These are phyloP conservation scores for Tachysurus vachellii DNA, from an alignment of 2,113 vertebrate species.

Conservation along the genomic window DNA sequence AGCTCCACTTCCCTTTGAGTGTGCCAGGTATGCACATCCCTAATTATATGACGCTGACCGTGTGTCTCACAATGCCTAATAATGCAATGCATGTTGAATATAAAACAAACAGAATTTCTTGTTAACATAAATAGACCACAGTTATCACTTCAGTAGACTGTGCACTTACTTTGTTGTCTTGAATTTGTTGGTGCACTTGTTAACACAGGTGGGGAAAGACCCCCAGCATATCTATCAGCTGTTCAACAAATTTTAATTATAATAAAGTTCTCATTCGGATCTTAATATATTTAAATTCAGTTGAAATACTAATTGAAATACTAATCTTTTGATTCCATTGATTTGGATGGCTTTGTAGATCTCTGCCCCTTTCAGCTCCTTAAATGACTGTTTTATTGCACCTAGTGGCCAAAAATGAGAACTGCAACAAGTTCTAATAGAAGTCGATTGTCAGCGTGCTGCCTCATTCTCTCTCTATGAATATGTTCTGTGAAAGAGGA, in stretches of 20 bases:
- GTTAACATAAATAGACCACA: neutral
- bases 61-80: slow-evolving; percentile 9
- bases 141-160: neutral
- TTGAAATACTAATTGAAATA: neutral
- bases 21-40: neutral
- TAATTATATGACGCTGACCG: slow-evolving; percentile 2
- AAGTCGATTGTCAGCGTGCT: neutral
- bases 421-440: neutral
- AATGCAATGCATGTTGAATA: neutral
- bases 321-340: neutral
- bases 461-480: neutral
- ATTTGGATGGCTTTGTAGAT: neutral
- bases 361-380: neutral
- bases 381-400: neutral
- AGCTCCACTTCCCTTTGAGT: slow-evolving; percentile 40
- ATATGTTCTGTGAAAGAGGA: neutral
- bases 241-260: neutral
- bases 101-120: neutral
- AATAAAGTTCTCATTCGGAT: neutral
- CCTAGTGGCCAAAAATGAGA: neutral
- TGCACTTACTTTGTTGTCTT: neutral
- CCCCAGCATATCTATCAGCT: neutral
- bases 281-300: neutral
- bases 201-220: neutral
- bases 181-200: neutral